These are phyloP conservation scores for Coranthus polyacanthus DNA, from an alignment of 2,797 vertebrate genomes.

Conservation along the genomic window DNA sequence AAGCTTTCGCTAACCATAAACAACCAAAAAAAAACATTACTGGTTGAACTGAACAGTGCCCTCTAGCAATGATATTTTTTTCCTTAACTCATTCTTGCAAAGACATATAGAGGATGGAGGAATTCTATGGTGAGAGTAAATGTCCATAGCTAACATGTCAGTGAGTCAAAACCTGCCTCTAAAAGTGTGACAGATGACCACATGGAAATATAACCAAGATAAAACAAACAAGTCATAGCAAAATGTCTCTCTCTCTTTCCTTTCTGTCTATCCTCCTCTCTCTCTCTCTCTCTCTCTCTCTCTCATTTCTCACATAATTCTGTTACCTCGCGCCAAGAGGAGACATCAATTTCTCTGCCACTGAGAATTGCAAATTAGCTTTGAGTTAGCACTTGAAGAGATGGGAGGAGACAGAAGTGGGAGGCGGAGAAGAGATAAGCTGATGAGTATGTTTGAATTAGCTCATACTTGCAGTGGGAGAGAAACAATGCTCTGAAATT, in stretches of 20 bases:
- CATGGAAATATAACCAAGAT: slow-evolving; percentile 60
- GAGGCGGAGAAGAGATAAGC: slow-evolving; percentile 75
- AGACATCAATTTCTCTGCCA: slow-evolving; percentile 76
- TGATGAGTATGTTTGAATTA: slow-evolving; percentile 78
- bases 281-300: slow-evolving; percentile 34
- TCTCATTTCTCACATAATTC: slow-evolving; percentile 77
- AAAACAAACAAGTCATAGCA: slow-evolving; percentile 44
- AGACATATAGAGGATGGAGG: not conserved
- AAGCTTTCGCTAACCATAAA: not conserved
- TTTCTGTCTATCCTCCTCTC: slow-evolving; percentile 14
- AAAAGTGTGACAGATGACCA: slow-evolving; percentile 30
- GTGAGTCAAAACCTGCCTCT: slow-evolving; percentile 32
- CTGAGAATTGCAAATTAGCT: slow-evolving; percentile 83
- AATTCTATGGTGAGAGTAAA: slow-evolving; percentile 15
- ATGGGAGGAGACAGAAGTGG: slow-evolving; percentile 79
- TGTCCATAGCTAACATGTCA: slow-evolving; percentile 11
- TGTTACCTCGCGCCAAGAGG: slow-evolving; percentile 78
- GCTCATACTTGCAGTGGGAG: slow-evolving; percentile 55
- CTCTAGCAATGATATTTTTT: slow-evolving; percentile 14
- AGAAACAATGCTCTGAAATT: slow-evolving; percentile 57
- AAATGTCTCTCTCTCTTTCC: slow-evolving; percentile 30
- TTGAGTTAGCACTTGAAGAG: slow-evolving; percentile 78
- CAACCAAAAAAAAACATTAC: not conserved
- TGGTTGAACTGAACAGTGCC: slow-evolving; percentile 3
- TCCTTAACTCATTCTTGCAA: not conserved